These are phyloP conservation scores for Nomada fabriciana DNA, from an alignment of 2,888 invertebrate genomes.

Conservation along the genomic window DNA sequence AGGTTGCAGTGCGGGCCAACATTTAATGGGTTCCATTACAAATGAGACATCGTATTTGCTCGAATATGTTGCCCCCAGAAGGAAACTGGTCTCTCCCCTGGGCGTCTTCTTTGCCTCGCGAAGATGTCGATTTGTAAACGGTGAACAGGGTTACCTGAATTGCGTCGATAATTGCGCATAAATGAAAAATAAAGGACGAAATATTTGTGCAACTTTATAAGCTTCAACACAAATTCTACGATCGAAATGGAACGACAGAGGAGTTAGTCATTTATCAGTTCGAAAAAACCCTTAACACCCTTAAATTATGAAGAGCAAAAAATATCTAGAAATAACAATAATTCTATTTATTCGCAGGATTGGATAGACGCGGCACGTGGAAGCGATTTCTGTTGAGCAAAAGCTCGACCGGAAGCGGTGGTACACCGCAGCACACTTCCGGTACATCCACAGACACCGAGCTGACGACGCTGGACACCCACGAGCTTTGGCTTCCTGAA, in stretches of 20 bases:
- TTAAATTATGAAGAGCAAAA: not conserved
- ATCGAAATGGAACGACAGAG: not conserved
- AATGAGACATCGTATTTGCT: not conserved
- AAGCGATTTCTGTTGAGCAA: conserved; percentile 87
- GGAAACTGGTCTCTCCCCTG: not conserved
- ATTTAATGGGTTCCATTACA: conserved; percentile 15
- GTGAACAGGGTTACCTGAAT: no score
- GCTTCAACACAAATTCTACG: no score
- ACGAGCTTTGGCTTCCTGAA: conserved; percentile 92
- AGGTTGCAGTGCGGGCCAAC: not conserved
- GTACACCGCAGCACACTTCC: conserved; percentile 89
- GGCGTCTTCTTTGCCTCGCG: conserved; percentile 14
- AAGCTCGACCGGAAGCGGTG: conserved; percentile 74
- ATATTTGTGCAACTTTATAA: no score
- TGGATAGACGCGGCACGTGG: conserved; percentile 93
- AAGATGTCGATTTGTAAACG: conserved; percentile 1
- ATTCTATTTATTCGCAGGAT: conserved; percentile 61
- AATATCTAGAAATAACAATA: not conserved
- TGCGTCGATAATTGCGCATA: no score
- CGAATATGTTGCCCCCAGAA: conserved; percentile 4
- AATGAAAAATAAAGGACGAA: no score
- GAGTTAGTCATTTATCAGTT: not conserved
- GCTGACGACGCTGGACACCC: conserved; percentile 92
- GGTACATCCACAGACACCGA: conserved; percentile 94
- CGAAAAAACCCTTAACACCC: no score